Percentiles rank a stretch among this genome's conserved stretches.
These are phyloP conservation scores for Autographa pulchrina DNA, from an alignment of 2,888 invertebrate genomes.

Conservation along the genomic window DNA sequence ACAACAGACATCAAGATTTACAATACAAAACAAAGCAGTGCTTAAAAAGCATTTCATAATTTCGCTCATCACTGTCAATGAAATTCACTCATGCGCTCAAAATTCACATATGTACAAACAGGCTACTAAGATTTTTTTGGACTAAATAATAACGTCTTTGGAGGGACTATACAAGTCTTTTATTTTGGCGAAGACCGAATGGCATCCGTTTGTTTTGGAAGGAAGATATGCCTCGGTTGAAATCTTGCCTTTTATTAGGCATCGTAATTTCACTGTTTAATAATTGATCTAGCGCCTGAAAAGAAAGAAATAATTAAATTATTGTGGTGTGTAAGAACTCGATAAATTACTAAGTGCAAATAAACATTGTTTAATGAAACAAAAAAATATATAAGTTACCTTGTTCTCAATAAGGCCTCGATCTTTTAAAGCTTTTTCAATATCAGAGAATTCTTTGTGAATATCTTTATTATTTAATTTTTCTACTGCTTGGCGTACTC, in stretches of 20 bases:
- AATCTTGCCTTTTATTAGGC: conserved; percentile 33
- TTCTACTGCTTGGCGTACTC: conserved; percentile 83
- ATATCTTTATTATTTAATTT: conserved; percentile 86
- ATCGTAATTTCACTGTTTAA: conserved; percentile 73
- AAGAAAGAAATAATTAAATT: conserved; percentile 22
- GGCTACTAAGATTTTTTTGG: conserved; percentile 20
- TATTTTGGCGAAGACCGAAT: conserved; percentile 67
- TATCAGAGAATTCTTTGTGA: conserved; percentile 87
- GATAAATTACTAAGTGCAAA: too few species aligned
- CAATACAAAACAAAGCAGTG: conserved; percentile 12
- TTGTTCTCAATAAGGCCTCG: conserved; percentile 85
- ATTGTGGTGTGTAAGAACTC: too few species aligned
- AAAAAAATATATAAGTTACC: conserved; percentile 65
- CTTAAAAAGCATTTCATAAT: neutral
- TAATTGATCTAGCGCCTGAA: conserved; percentile 76
- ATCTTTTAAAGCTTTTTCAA: conserved; percentile 88
- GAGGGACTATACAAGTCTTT: conserved; percentile 42
- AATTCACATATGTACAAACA: conserved; percentile 47
- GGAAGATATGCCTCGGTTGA: conserved; percentile 58
- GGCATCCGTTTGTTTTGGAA: conserved; percentile 66
- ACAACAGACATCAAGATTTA: conserved; percentile 23
- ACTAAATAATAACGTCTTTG: conserved; percentile 2
- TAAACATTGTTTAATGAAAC: too few species aligned
- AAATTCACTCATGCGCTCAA: conserved; percentile 32
- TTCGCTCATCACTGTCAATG: neutral